Conservation (phyloP, 2,797 vertebrate genomes). For the Pyrocephalus nanus region DNA sequence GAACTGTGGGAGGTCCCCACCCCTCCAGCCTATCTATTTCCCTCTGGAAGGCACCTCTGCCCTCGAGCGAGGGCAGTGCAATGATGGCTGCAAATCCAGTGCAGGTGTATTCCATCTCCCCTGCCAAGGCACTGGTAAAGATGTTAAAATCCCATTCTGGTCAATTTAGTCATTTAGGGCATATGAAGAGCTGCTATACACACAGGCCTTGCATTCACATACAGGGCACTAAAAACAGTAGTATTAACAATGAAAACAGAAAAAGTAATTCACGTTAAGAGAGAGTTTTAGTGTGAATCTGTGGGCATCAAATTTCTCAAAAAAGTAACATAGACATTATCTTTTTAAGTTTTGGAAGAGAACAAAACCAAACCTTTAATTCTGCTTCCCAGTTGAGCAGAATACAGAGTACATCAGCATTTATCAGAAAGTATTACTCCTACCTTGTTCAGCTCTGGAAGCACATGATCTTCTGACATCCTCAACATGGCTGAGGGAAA, state of each 20-base stretch:
- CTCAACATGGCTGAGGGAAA: conserved; percentile 89
- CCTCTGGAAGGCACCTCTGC: not conserved
- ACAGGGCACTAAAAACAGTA: not conserved
- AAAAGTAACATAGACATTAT: not conserved
- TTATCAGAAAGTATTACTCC: not conserved
- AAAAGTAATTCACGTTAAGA: not conserved
- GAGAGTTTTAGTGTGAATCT: not conserved
- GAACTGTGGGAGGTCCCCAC: not conserved
- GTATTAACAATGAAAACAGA: not conserved
- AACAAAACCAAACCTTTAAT: not conserved
- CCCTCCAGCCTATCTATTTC: not conserved
- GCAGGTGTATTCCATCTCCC: not conserved
- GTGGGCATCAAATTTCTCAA: not conserved
- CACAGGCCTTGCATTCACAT: not conserved
- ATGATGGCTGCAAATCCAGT: not conserved
- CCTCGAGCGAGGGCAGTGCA: rapidly evolving
- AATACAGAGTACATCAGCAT: not conserved
- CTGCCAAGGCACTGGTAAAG: not conserved
- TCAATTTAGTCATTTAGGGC: not conserved
- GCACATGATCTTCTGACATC: conserved; percentile 98
- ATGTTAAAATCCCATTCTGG: not conserved
- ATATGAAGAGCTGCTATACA: not conserved
- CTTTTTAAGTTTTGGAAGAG: not conserved
- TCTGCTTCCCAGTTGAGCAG: not conserved
- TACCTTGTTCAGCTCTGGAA: conserved; percentile 97